phyloP scores from a whole-genome alignment of 2,113 vertebrate genomes.

The Hystrix brachyura region DNA sequence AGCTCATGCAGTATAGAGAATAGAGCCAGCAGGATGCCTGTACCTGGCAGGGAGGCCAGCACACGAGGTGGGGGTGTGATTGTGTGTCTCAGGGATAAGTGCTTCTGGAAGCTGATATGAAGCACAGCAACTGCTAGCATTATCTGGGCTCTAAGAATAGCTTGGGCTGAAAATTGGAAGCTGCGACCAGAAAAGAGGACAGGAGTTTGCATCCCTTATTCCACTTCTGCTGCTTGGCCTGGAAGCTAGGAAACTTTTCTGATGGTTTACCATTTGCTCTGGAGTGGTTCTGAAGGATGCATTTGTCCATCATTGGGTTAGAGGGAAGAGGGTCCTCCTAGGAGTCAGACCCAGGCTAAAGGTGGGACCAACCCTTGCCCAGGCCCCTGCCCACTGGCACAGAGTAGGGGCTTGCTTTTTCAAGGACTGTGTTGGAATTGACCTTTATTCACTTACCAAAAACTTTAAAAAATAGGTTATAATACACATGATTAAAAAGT shows the following conservation, averaged over 20 bases:
- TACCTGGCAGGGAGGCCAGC: slow-evolving; percentile 17
- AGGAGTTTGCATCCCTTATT: not conserved
- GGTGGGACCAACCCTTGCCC: not conserved
- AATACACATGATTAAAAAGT: slow-evolving; percentile 20
- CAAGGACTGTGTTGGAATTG: not conserved
- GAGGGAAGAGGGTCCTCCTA: not conserved
- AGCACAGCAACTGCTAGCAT: slow-evolving; percentile 75
- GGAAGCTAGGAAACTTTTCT: slow-evolving; percentile 21
- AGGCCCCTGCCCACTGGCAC: not conserved
- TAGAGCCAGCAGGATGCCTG: not conserved
- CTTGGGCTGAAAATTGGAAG: slow-evolving; percentile 54
- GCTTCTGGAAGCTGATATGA: slow-evolving; percentile 76
- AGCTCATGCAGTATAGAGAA: not conserved
- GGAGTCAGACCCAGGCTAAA: slow-evolving; percentile 4
- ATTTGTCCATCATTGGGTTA: not conserved
- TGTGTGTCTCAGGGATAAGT: slow-evolving; percentile 16
- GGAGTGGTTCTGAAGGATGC: not conserved
- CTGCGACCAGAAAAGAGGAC: slow-evolving; percentile 36
- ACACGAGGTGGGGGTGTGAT: not conserved
- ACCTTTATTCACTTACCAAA: slow-evolving; percentile 26
- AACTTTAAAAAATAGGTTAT: slow-evolving; percentile 27
- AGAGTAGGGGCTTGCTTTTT: slow-evolving; percentile 16
- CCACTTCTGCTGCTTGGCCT: not conserved
- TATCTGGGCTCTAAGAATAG: slow-evolving; percentile 82
- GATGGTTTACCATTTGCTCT: slow-evolving; percentile 15